Conservation (phyloP, 1,140 invertebrate genomes). For the Stenopsyche tienmushanensis region DNA sequence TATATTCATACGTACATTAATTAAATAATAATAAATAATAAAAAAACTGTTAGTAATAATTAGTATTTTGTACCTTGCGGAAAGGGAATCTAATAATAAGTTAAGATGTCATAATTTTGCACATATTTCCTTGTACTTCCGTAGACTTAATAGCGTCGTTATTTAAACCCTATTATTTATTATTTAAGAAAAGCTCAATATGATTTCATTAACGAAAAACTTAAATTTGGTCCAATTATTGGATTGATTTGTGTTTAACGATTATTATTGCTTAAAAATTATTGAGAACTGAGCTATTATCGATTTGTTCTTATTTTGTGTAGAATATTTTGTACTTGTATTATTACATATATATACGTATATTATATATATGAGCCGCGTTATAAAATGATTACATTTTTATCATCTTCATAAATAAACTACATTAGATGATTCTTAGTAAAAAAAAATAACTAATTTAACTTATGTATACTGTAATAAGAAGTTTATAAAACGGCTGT, state of each 20-base stretch:
- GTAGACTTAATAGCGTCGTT: conserved; percentile 13
- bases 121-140: conserved; percentile 12
- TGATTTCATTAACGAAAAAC: too few species aligned
- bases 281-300: conserved; percentile 23
- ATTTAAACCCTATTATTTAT: conserved; percentile 13
- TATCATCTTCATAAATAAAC: conserved; percentile 27
- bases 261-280: too few species aligned
- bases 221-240: too few species aligned
- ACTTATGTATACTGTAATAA: conserved; percentile 10
- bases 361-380: conserved; percentile 35
- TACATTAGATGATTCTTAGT: conserved; percentile 27
- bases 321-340: conserved; percentile 22
- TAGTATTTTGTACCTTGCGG: conserved; percentile 18
- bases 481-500: too few species aligned
- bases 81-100: conserved; percentile 22
- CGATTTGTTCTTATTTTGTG: conserved; percentile 10
- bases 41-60: conserved; percentile 17
- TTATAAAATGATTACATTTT: conserved; percentile 35
- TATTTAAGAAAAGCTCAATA: conserved; percentile 8
- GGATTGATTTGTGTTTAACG: too few species aligned
- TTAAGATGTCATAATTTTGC: conserved; percentile 18
- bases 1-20: neutral
- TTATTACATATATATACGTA: conserved; percentile 18
- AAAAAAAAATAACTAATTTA: conserved; percentile 8
- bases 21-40: neutral